A percentile compares a stretch with the other conserved stretches of the same genome.
Conservation (phyloP, 2,888 invertebrate species). For the Ecliptopera silaceata region DNA sequence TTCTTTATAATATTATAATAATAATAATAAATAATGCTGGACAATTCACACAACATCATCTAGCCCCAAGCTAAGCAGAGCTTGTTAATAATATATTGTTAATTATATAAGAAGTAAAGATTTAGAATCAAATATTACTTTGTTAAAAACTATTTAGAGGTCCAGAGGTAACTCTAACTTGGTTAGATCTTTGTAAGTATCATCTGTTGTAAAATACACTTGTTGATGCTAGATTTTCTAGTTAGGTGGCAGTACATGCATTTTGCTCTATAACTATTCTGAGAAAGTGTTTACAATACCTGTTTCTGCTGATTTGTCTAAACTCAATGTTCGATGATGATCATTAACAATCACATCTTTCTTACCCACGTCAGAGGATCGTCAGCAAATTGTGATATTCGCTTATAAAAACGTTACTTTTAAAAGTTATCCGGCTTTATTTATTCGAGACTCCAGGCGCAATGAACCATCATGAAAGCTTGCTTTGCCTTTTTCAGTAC, state of each 20-base stretch:
- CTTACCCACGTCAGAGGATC: conserved; percentile 16
- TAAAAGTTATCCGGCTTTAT: conserved; percentile 3
- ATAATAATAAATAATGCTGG: no score
- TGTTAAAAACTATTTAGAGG: not conserved
- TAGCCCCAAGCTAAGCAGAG: no score
- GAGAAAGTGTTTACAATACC: conserved; percentile 14
- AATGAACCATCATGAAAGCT: conserved; percentile 46
- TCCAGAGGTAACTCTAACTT: not conserved
- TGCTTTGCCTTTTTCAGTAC: conserved; percentile 33
- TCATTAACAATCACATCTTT: conserved; percentile 21
- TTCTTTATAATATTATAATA: no score
- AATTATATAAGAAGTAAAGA: no score
- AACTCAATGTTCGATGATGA: conserved; percentile 15
- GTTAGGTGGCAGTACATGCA: not conserved
- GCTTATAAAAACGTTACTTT: no score
- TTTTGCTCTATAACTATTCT: conserved; percentile 3
- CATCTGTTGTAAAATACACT: no score
- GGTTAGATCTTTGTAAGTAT: no score
- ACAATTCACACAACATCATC: no score
- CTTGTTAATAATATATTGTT: no score
- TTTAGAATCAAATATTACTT: no score
- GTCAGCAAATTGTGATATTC: no score
- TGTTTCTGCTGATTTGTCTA: conserved; percentile 29
- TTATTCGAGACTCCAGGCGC: conserved; percentile 39
- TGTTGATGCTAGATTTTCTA: not conserved